phyloP scores from a whole-genome alignment of 2,888 invertebrate species.

The Amiota mariae region DNA sequence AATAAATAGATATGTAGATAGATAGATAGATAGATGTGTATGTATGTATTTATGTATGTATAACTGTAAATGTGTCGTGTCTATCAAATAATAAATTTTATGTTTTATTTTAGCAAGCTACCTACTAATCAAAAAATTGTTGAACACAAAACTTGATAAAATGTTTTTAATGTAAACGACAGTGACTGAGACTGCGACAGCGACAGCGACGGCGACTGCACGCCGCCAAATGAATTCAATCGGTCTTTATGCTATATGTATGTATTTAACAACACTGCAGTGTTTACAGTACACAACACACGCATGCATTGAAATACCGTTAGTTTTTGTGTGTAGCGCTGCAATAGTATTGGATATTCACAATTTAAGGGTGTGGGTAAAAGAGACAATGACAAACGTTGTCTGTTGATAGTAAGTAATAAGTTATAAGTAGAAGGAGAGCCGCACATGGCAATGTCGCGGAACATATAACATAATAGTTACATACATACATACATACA shows the following conservation, averaged over 20 bases:
- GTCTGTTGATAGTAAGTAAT: no score
- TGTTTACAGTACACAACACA: no score
- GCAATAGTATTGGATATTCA: conserved; percentile 34
- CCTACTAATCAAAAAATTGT: not conserved
- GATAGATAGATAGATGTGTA: not conserved
- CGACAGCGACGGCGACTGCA: not conserved
- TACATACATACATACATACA: no score
- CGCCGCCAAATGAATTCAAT: not conserved
- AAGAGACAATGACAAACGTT: no score
- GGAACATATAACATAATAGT: no score
- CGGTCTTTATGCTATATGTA: not conserved
- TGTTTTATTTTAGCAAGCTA: not conserved
- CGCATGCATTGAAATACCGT: not conserved
- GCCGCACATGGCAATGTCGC: no score
- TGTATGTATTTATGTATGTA: not conserved
- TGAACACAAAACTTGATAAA: not conserved
- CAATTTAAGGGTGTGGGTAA: not conserved
- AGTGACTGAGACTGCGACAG: not conserved
- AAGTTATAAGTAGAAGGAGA: no score
- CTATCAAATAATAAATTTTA: not conserved
- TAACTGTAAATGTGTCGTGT: conserved; percentile 5
- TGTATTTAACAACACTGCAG: no score
- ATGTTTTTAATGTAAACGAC: conserved; percentile 1
- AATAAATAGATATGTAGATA: not conserved
- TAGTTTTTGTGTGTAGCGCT: not conserved